Evolutionary conservation across 2,113 vertebrate species (phyloP).

Genomic region (Phyllostomus hastatus): DNA sequence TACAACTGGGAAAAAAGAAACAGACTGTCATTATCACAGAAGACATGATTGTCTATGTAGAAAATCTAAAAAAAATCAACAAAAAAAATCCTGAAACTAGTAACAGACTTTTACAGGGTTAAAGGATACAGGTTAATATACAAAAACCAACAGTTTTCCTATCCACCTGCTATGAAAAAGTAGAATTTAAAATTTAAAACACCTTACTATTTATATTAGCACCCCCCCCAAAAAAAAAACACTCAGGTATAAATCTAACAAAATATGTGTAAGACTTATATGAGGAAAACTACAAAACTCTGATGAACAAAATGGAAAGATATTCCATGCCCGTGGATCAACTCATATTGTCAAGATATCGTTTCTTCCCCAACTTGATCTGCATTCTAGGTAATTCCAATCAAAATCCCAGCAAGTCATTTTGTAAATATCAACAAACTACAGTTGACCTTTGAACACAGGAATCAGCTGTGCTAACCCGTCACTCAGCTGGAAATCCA

Average conservation of each 20-base stretch:
- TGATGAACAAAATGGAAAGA: not conserved
- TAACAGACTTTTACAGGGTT: not conserved
- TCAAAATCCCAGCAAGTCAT: not conserved
- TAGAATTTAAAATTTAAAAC: constrained; percentile 1
- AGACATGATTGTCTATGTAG: not conserved
- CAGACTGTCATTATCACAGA: not conserved
- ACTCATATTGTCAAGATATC: not conserved
- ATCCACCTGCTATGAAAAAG: not conserved
- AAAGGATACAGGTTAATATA: not conserved
- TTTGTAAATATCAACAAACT: not conserved
- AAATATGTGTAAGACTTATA: not conserved
- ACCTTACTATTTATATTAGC: not conserved
- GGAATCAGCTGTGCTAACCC: not conserved
- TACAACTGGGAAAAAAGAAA: not conserved
- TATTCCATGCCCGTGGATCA: not conserved
- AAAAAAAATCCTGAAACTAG: not conserved
- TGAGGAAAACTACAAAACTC: not conserved
- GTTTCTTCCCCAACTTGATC: not conserved
- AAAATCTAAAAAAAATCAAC: not conserved
- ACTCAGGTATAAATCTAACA: not conserved
- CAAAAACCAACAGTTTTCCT: not conserved
- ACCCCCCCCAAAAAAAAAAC: not conserved
- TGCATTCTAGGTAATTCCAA: not conserved
- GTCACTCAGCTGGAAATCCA: not conserved
- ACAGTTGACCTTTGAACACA: not conserved